These are phyloP conservation scores for Zygogramma bicolorata DNA, from an alignment of 2,888 invertebrate genomes.

Conservation along the genomic window DNA sequence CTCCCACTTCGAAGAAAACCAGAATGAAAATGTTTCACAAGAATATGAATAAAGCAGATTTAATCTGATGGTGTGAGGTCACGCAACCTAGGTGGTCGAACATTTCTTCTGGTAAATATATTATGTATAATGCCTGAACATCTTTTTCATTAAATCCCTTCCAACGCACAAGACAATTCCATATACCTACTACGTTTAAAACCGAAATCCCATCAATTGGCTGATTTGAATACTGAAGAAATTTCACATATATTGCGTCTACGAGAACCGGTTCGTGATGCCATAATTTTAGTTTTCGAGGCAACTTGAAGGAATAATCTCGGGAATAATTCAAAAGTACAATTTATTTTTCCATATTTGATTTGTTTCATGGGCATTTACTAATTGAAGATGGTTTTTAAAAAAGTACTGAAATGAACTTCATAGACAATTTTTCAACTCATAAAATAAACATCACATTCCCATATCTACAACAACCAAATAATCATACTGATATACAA, in stretches of 20 bases:
- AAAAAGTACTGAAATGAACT: too few species aligned
- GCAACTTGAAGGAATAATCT: too few species aligned
- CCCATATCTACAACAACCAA: too few species aligned
- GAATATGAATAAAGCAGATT: slow-evolving; percentile 35
- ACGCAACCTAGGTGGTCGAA: slow-evolving; percentile 40
- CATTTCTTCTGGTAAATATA: slow-evolving; percentile 38
- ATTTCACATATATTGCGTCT: not conserved
- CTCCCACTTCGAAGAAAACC: not conserved
- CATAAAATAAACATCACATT: too few species aligned
- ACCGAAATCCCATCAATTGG: not conserved
- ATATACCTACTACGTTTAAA: not conserved
- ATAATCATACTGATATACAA: too few species aligned
- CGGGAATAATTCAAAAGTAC: too few species aligned
- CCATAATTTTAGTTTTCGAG: not conserved
- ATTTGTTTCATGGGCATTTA: too few species aligned
- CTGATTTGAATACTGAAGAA: not conserved
- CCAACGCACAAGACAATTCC: not conserved
- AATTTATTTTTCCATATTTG: too few species aligned
- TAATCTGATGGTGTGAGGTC: slow-evolving; percentile 37
- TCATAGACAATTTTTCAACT: too few species aligned
- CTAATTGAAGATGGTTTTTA: too few species aligned
- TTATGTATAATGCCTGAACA: slow-evolving; percentile 23
- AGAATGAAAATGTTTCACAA: slow-evolving; percentile 16
- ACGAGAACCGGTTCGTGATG: not conserved
- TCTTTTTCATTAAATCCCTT: not conserved